These are phyloP conservation scores for Lissocephala sabroskyi DNA, from an alignment of 2,888 invertebrate genomes.

Conservation along the genomic window DNA sequence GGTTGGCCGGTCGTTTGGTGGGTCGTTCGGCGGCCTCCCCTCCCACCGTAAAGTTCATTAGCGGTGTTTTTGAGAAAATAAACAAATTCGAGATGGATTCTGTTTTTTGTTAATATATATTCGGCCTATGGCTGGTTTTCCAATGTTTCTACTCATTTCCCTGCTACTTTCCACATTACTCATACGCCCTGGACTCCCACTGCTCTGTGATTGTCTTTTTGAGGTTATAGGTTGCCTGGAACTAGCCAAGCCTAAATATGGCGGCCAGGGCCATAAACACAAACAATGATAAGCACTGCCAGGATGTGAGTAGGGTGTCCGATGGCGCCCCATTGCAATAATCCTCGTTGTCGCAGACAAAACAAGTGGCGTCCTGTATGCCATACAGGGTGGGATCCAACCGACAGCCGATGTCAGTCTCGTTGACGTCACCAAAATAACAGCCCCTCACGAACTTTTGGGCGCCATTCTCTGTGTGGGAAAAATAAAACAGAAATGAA, in stretches of 20 bases:
- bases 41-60: constrained; percentile 36
- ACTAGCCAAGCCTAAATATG: constrained; percentile 4
- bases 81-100: constrained; percentile 45
- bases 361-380: constrained; percentile 49
- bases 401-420: constrained; percentile 55
- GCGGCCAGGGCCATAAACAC: constrained; percentile 19
- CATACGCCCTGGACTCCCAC: constrained; percentile 22
- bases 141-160: constrained; percentile 24
- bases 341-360: constrained; percentile 56
- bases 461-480: constrained; percentile 56
- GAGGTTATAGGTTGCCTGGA: no score
- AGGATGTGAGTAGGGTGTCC: constrained; percentile 8
- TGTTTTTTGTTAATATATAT: constrained; percentile 16
- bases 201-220: neutral
- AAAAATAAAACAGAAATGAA: neutral
- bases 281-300: constrained; percentile 19
- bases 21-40: no score
- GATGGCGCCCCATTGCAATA: constrained; percentile 58
- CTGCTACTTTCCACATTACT: constrained; percentile 24
- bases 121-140: constrained; percentile 39
- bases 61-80: constrained; percentile 35
- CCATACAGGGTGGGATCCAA: constrained; percentile 52
- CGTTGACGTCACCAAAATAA: constrained; percentile 64
- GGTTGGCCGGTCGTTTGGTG: no score
- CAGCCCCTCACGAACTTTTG: constrained; percentile 56